phyloP scores from a whole-genome alignment of 2,113 vertebrate species.

The Pseudorasbora parva region DNA sequence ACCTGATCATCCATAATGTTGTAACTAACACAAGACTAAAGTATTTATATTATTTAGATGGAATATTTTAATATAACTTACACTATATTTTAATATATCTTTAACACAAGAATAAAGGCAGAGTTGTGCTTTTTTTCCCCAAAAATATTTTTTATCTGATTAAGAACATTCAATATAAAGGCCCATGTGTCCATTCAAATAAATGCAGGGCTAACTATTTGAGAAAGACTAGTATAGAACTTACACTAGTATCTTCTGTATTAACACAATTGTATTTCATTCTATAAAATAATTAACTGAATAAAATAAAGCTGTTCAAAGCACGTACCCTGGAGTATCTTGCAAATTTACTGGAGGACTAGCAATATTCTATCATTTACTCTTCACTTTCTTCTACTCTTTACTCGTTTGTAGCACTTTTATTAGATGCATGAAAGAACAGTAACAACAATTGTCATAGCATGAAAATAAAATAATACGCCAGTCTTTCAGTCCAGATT shows the following conservation, averaged over 20 bases:
- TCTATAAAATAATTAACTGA: neutral
- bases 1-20: neutral
- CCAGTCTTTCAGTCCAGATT: no score
- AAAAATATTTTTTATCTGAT: neutral
- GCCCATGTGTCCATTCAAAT: neutral
- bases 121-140: neutral
- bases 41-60: constrained; percentile 24
- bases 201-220: neutral
- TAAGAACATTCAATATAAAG: neutral
- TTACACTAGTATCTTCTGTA: neutral
- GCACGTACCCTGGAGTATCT: neutral
- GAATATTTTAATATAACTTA: neutral
- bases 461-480: no score
- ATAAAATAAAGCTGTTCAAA: constrained; percentile 10
- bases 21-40: neutral
- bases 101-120: constrained; percentile 9
- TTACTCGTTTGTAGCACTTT: no score
- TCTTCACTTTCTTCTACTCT: no score
- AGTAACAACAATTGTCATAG: no score
- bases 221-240: neutral
- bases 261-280: neutral
- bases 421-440: no score
- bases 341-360: neutral
- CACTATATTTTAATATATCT: neutral
- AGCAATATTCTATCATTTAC: neutral